Percentiles rank a stretch among this genome's conserved stretches.
Evolutionary conservation across 2,888 invertebrate genomes (phyloP).

Genomic region (Mythimna impura): DNA sequence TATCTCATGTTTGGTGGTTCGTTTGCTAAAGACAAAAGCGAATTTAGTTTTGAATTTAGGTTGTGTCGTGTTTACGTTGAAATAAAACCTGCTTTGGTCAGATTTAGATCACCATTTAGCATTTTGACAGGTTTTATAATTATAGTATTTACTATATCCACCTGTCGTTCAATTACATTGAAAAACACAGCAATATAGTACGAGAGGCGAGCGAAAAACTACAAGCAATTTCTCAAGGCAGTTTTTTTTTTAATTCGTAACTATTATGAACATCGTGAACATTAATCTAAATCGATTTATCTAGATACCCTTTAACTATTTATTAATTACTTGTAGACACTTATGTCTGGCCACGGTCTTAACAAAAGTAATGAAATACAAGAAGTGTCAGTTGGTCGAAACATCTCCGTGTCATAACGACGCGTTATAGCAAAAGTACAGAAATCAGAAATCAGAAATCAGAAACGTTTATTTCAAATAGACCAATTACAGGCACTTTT

Average conservation of each 20-base stretch:
- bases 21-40: slow-evolving; percentile 53
- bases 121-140: background rate
- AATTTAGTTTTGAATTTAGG: slow-evolving; percentile 50
- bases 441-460: too few species aligned
- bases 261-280: background rate
- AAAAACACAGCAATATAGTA: too few species aligned
- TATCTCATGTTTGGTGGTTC: slow-evolving; percentile 54
- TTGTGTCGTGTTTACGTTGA: slow-evolving; percentile 18
- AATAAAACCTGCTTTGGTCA: slow-evolving; percentile 11
- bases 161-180: too few species aligned
- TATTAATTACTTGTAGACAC: background rate
- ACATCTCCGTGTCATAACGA: background rate
- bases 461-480: too few species aligned
- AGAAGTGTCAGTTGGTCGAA: background rate
- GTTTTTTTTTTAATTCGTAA: background rate
- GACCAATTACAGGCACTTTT: too few species aligned
- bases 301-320: background rate
- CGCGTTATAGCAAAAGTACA: background rate
- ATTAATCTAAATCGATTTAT: too few species aligned
- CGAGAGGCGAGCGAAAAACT: too few species aligned
- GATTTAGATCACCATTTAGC: background rate
- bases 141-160: too few species aligned
- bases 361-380: slow-evolving; percentile 18
- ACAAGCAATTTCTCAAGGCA: too few species aligned
- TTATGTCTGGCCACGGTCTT: background rate